Percentiles rank a stretch among this genome's conserved stretches.
Conservation (phyloP, 2,113 vertebrate species). For the Pongo abelii region DNA sequence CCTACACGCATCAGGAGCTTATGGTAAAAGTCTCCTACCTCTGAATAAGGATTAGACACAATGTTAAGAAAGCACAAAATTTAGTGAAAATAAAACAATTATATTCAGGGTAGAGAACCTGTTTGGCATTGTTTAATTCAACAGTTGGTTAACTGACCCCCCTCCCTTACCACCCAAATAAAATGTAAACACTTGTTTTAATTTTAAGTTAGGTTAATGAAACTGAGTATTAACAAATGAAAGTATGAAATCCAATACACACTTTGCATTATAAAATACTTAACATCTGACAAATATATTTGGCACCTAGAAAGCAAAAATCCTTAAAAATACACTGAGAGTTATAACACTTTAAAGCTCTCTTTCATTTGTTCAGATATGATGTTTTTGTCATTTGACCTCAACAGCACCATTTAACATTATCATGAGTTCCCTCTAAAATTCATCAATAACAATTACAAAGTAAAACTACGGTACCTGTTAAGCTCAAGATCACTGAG, state of each 20-base stretch:
- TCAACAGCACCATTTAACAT: not conserved
- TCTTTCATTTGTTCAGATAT: not conserved
- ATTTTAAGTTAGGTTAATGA: not conserved
- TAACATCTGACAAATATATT: not conserved
- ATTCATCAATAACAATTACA: not conserved
- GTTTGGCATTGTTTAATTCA: not conserved
- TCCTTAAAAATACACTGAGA: not conserved
- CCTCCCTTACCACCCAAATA: not conserved
- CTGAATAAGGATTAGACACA: not conserved
- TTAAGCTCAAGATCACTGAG: constrained; percentile 90
- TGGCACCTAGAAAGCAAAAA: not conserved
- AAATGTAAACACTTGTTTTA: not conserved
- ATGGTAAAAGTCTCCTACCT: not conserved
- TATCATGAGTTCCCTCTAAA: not conserved
- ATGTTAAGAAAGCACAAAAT: not conserved
- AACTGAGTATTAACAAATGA: not conserved
- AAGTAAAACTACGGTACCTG: constrained; percentile 83
- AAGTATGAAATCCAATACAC: not conserved
- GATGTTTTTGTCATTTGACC: not conserved
- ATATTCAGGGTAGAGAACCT: not conserved
- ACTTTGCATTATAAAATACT: not conserved
- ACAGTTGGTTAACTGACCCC: not conserved
- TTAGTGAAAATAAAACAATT: not conserved
- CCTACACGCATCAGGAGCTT: not conserved
- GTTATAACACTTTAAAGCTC: not conserved